Evolutionary conservation across 2,113 vertebrate genomes (phyloP), one percentile per base, ranked within the genome.

Genomic region (Dendropsophus ebraccatus): DNA sequence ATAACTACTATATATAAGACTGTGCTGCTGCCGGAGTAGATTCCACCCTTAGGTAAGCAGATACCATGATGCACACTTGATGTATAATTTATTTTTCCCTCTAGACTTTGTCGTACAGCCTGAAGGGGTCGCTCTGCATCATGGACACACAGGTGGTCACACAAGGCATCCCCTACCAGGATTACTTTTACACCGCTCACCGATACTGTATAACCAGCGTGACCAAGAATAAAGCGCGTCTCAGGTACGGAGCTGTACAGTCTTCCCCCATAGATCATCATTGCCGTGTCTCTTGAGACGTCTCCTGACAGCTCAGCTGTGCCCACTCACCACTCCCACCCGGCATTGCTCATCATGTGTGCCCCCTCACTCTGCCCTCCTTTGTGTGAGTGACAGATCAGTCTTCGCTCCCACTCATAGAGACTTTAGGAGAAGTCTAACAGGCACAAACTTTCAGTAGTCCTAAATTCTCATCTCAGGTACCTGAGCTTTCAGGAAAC

Each of bases 81-180:
- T 37, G 4, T 41, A 70, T 76, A 52, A 10, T 13, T 0, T 0
- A n/a, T 11, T 6, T 1, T 3, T 7, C 45, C 74, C 9, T 0
- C 0, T 81, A 93, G 92, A 93, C 90, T 0, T 85, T 93, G 35
- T 41, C 67, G 23, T 92, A 86, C 67, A 50, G 7, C 12, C 16
- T 81, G 65, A 81, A 73, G 69, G 77, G 85, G 30, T 81, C 77
- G 0, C 8, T 95, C 70, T 96, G 92, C 0, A 96, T 97, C 81
- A 94, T 97, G 72, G 96, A 97, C 92, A 96, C 96, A 0, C 96
- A 97, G 89, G 96, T 97, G 90, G 94, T 97, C 90, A 97, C 96
- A 0, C 97, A 96, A 5, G 96, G 96, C 73, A 97, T 97, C 88
- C 97, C 97, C 0, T 97, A 97, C 91, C 96, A 97, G 92, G 97